Evolutionary conservation across 2,797 vertebrate species (phyloP), one percentile per base, ranked within the genome.

Genomic region (Eurystomus glaucurus): DNA sequence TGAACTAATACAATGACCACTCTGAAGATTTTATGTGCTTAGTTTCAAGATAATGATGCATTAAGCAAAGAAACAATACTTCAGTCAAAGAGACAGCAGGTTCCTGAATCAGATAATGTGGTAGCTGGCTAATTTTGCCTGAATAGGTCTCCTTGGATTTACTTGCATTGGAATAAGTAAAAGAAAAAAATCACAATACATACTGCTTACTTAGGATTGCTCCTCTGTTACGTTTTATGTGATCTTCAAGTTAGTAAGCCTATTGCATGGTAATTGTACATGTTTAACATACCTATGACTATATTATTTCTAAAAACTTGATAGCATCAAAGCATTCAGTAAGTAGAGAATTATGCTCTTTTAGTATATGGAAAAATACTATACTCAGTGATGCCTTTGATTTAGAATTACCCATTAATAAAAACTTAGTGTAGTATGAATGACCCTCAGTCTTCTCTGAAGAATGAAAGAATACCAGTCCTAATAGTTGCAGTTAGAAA

Each of bases 401-500:
- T 85, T 85, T 91, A 83, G 45, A 93, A 91, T 81, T 58, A 51
- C 8, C 6, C 15, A 11, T 77, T 81, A 60, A 37, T 85, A 78
- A 83, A 78, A 93, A 89, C 85, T 65, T 75, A 70, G 22, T 75
- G 10, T 75, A 33, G 45, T 83, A 85, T 94, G 69, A 94, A 33
- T 93, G 77, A 50, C 52, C 94, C 23, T 95, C 25, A 43, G 21
- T 77, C 61, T 96, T 92, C 94, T 65, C 28, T 65, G 64, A 65
- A 61, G 52, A 82, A 51, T 48, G 13, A 78, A 94, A 84, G 79
- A 70, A 86, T 91, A 88, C 57, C 65, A 70, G 43, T 60, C 14
- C 75, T 84, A 31, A 68, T 45, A 96, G 68, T 48, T 91, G 61
- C 65, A 68, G 46, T 89, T 94, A 69, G 65, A 51, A 92, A 95